These are phyloP conservation scores for Yoshiicerus persimilis DNA, from an alignment of 1,140 invertebrate genomes.

Conservation along the genomic window DNA sequence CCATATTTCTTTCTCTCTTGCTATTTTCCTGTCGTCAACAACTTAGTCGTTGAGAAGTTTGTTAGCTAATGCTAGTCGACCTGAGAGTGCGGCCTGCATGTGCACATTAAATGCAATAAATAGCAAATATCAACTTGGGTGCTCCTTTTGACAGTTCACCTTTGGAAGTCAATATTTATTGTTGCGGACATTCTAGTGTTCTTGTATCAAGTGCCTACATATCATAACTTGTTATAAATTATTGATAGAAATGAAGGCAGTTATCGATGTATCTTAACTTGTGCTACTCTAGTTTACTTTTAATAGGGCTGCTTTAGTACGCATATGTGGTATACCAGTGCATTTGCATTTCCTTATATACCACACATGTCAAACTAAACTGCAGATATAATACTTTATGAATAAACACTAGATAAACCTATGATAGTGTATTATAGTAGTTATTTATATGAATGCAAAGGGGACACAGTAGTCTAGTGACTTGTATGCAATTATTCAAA, in stretches of 20 bases:
- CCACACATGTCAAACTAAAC: too few relatives aligned
- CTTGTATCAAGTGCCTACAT: not conserved
- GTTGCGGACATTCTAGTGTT: not conserved
- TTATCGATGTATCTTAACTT: not conserved
- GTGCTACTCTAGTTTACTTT: not conserved
- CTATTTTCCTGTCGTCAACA: not conserved
- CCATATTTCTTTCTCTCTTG: not conserved
- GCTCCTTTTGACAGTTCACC: conserved; percentile 1
- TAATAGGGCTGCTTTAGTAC: too few relatives aligned
- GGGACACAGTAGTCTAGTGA: too few relatives aligned
- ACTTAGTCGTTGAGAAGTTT: not conserved
- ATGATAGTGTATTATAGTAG: too few relatives aligned
- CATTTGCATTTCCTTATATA: too few relatives aligned
- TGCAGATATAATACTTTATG: too few relatives aligned
- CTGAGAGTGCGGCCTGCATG: not conserved
- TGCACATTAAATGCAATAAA: not conserved
- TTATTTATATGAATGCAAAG: too few relatives aligned
- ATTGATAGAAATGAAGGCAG: not conserved
- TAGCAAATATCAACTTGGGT: not conserved
- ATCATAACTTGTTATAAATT: not conserved
- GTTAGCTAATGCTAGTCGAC: not conserved
- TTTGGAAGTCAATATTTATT: not conserved
- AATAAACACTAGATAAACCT: too few relatives aligned
- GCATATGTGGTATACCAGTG: too few relatives aligned
- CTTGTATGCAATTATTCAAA: too few relatives aligned